Percentiles rank a stretch among this genome's conserved stretches.
Evolutionary conservation across 1,140 invertebrate genomes (phyloP).

Genomic region (Bombus sylvicola): DNA sequence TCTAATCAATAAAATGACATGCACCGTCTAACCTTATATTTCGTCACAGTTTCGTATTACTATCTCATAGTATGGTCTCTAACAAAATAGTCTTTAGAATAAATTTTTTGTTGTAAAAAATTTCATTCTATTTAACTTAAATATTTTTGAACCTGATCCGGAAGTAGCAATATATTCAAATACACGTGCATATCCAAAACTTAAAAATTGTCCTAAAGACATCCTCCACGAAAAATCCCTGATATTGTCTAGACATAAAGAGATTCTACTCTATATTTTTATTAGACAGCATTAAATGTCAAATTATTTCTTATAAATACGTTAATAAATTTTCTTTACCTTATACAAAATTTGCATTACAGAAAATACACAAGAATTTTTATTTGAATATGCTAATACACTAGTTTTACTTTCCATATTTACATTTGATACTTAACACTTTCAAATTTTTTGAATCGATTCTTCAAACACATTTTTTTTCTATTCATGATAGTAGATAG

Average conservation of each 20-base stretch:
- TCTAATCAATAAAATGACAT: constrained; percentile 51
- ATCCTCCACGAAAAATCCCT: neutral
- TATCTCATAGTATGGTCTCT: neutral
- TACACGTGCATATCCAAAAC: constrained; percentile 9
- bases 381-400: neutral
- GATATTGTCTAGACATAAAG: neutral
- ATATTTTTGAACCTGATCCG: neutral
- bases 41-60: constrained; percentile 2
- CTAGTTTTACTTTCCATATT: neutral
- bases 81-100: neutral
- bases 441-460: neutral
- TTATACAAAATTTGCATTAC: neutral
- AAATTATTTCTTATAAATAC: neutral
- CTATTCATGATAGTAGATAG: neutral
- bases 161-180: neutral
- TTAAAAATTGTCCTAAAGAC: neutral
- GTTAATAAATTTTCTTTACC: neutral
- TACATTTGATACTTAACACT: neutral
- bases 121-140: neutral
- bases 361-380: neutral
- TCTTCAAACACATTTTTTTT: neutral
- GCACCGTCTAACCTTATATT: constrained; percentile 48
- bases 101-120: neutral
- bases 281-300: neutral
- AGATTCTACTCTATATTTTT: neutral